A percentile compares a stretch with the other conserved stretches of the same genome.
Evolutionary conservation across 1,140 invertebrate species (phyloP).

Genomic region (Delia radicum): DNA sequence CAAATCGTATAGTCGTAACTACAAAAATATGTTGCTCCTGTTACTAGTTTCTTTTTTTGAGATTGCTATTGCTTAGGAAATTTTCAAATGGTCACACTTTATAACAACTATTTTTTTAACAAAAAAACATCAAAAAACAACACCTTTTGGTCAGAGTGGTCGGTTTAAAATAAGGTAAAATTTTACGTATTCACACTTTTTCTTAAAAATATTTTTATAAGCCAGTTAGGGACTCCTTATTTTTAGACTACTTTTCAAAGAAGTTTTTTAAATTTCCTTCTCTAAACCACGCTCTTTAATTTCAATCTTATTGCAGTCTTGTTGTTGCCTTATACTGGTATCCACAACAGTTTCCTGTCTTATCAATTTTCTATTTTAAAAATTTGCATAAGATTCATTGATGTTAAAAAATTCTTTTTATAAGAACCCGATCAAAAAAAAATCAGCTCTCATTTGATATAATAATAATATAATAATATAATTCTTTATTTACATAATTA

Average conservation of each 20-base stretch:
- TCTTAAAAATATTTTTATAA: too few species aligned
- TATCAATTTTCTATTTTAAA: neutral
- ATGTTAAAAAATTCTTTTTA: too few species aligned
- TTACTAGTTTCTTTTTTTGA: neutral
- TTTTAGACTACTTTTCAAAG: too few species aligned
- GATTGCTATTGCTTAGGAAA: neutral
- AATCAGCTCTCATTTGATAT: too few species aligned
- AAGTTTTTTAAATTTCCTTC: too few species aligned
- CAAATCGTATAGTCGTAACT: neutral
- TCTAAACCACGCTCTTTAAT: neutral
- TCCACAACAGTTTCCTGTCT: neutral
- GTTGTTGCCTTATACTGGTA: neutral
- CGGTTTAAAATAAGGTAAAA: too few species aligned
- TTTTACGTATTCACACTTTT: too few species aligned
- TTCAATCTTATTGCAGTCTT: neutral
- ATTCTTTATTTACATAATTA: too few species aligned
- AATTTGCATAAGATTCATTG: neutral
- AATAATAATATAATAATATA: too few species aligned
- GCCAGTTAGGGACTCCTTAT: too few species aligned
- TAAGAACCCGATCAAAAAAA: too few species aligned
- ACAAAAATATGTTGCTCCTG: neutral
- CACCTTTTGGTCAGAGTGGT: neutral
- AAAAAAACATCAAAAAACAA: neutral
- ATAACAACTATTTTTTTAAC: neutral
- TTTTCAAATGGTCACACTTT: neutral